These are phyloP conservation scores for Melipona bicolor DNA, from an alignment of 2,888 invertebrate species.

Conservation along the genomic window DNA sequence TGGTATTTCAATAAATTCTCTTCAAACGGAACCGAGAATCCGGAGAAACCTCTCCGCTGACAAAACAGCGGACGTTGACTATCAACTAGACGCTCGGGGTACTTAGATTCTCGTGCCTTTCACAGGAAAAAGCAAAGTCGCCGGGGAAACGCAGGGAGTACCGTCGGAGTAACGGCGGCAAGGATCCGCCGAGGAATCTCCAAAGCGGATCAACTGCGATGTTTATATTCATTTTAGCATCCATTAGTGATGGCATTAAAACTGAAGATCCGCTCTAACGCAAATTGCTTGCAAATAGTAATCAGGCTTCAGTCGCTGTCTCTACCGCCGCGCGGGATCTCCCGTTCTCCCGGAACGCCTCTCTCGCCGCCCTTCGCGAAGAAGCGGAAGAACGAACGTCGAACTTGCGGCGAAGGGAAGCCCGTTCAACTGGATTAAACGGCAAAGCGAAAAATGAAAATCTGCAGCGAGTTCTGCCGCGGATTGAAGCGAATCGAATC, in stretches of 20 bases:
- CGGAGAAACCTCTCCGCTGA: not conserved
- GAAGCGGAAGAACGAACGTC: constrained; percentile 12
- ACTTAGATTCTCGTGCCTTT: not conserved
- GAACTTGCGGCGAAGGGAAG: not conserved
- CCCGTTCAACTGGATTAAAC: not conserved
- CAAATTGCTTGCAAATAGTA: constrained; percentile 35
- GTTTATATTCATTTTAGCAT: constrained; percentile 79
- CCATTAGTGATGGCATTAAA: constrained; percentile 78
- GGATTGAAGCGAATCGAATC: constrained; percentile 5
- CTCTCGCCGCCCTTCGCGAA: not conserved
- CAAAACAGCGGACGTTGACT: constrained; percentile 1
- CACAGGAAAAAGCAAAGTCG: not conserved
- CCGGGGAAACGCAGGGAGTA: constrained; percentile 10
- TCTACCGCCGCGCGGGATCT: not conserved
- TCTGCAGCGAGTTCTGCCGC: not conserved
- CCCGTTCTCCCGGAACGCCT: not conserved
- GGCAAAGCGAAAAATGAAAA: not conserved
- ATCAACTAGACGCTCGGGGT: not conserved
- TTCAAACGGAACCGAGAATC: not conserved
- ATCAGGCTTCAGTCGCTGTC: constrained; percentile 26
- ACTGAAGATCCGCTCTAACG: constrained; percentile 53
- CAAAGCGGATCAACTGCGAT: constrained; percentile 76
- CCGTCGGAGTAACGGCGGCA: constrained; percentile 11
- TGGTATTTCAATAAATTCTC: not conserved
- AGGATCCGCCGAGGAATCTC: constrained; percentile 53